phyloP scores from a whole-genome alignment of 1,140 invertebrate species.

The Camponotus floridanus region DNA sequence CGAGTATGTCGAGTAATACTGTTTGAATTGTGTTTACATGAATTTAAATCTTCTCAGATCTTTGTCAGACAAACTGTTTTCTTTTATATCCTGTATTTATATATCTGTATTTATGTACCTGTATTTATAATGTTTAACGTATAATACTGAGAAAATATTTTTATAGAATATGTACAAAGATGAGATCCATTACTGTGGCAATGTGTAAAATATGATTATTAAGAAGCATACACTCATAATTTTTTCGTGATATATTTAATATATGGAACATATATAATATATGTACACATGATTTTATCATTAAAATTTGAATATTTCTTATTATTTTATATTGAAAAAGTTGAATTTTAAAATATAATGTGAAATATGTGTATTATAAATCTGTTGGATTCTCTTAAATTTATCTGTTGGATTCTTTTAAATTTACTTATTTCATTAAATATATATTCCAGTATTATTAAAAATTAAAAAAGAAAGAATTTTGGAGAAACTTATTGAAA shows the following conservation, averaged over 20 bases:
- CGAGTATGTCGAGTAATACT: not conserved
- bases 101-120: not conserved
- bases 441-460: not conserved
- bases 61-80: not conserved
- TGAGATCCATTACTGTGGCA: not conserved
- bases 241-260: not conserved
- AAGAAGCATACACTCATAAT: not conserved
- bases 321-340: not conserved
- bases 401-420: not conserved
- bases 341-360: not conserved
- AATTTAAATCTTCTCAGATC: not conserved
- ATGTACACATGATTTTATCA: too few species aligned
- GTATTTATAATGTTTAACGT: not conserved
- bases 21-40: conserved; percentile 5
- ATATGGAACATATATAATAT: not conserved
- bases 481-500: not conserved
- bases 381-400: not conserved
- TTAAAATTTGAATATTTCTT: too few species aligned
- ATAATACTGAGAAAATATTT: not conserved
- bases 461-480: not conserved
- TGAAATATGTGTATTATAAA: not conserved
- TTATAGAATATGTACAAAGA: not conserved
- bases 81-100: not conserved
- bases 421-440: not conserved
- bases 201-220: not conserved